Evolutionary conservation across 37 sponge, comb jelly and placozoan species (phyloP), one percentile per base, ranked within the genome.

Genomic region (Haliclona indistincta): DNA sequence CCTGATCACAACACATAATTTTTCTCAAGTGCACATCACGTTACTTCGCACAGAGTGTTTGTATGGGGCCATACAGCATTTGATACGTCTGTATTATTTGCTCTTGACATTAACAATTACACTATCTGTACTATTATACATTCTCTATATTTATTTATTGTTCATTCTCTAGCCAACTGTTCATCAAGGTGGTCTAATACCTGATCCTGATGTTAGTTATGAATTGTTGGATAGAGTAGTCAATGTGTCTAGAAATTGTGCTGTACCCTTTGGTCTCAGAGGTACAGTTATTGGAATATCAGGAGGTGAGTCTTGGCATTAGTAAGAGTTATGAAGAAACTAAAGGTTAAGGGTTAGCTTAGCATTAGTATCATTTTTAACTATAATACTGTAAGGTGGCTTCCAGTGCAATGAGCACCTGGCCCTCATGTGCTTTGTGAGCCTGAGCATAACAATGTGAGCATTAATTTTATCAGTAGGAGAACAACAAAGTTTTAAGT

Each of bases 171-270:
- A 91, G 88, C 88, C 91, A 4, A 58, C 70, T 15, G 54, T 56
- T 58, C 56, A 75, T 40, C 81, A 78, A 45, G 81, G 84, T 5
- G 73, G 66, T 35, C 38, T 98, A 44, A 77, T 81, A 6, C 93
- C 93, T 1, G 95, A 98, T 55, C 68, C 66, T 19, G 39, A 84
- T 32, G 90, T 91, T 7, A 82, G 79, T 32, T 92, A 83, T 72
- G 52, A 81, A n/a, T 85, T 98, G 43, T 80, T 76, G 51, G 99
- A 98, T 68, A 68, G 99, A 34, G 95, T 98, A 26, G 75, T 98
- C 60, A 91, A 92, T 52, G 88, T 98, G 7, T 74, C 83, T 22
- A 0, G 78, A 7, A 77, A 72, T 56, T 64, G 56, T 37, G 91
- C 90, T 67, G 95, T 98, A 1, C 95, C 95, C 0, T 89, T 88